These are phyloP conservation scores for Calosoma granatense DNA, from an alignment of 1,140 invertebrate species.

Conservation along the genomic window DNA sequence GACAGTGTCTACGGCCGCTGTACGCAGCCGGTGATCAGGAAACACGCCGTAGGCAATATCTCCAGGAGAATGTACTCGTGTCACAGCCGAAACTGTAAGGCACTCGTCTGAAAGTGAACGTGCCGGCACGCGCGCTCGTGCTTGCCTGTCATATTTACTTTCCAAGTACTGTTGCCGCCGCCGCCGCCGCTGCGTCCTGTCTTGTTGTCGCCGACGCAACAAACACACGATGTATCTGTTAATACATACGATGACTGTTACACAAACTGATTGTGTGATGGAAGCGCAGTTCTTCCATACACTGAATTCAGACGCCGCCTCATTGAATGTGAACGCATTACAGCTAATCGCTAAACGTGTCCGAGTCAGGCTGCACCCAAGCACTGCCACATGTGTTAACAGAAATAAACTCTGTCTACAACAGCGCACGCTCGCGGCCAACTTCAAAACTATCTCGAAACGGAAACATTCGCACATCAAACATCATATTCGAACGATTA, in stretches of 20 bases:
- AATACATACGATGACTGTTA: slow-evolving; percentile 33
- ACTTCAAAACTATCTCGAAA: slow-evolving; percentile 26
- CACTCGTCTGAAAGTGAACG: slow-evolving; percentile 25
- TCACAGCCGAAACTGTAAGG: slow-evolving; percentile 26
- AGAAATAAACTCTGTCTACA: slow-evolving; percentile 20
- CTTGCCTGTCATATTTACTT: too few species aligned
- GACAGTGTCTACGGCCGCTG: slow-evolving; percentile 25
- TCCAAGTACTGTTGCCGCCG: too few species aligned
- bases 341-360: slow-evolving; percentile 25
- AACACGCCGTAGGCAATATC: slow-evolving; percentile 15
- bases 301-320: slow-evolving; percentile 12
- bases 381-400: slow-evolving; percentile 11
- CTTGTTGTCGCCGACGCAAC: not conserved
- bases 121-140: too few species aligned
- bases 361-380: slow-evolving; percentile 23
- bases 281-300: slow-evolving; percentile 32
- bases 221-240: slow-evolving; percentile 23
- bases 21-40: slow-evolving; percentile 24
- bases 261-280: slow-evolving; percentile 27
- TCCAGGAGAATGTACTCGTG: slow-evolving; percentile 23
- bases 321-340: slow-evolving; percentile 14
- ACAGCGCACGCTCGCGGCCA: slow-evolving; percentile 16
- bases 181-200: too few species aligned
- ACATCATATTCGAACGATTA: slow-evolving; percentile 29
- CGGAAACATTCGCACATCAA: slow-evolving; percentile 24